Conservation (phyloP, 2,113 vertebrate genomes). For the Pardalotus punctatus region DNA sequence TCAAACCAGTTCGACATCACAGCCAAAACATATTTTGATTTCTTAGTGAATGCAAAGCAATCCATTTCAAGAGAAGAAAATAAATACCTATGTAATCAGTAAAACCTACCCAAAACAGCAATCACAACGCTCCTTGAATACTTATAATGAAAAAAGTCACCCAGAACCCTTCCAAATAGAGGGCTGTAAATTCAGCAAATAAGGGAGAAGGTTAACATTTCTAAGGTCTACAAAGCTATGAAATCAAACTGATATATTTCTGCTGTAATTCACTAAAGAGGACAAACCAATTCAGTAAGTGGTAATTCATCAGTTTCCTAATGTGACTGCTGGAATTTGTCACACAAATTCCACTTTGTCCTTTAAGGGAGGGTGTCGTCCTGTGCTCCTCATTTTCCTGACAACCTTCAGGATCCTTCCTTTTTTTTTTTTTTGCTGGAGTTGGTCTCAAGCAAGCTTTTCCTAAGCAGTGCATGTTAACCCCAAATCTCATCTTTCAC, state of each 20-base stretch:
- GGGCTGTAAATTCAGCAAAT: not conserved
- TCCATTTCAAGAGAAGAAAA: not conserved
- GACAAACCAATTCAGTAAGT: constrained; percentile 45
- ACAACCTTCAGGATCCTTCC: not conserved
- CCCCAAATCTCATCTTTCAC: not conserved
- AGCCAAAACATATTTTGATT: constrained; percentile 21
- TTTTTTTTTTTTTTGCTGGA: not conserved
- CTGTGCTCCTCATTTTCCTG: not conserved
- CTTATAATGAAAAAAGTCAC: not conserved
- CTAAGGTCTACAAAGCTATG: not conserved
- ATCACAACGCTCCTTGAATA: not conserved
- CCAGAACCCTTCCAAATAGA: not conserved
- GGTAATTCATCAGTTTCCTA: constrained; percentile 27
- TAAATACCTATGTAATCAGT: not conserved
- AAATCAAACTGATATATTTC: constrained; percentile 10
- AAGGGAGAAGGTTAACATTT: not conserved
- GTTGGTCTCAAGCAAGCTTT: not conserved
- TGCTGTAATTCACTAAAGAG: constrained; percentile 7
- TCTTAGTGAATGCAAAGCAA: not conserved
- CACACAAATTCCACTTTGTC: not conserved
- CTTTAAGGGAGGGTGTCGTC: not conserved
- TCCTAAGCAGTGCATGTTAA: not conserved
- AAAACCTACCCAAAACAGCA: not conserved
- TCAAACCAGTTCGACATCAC: not conserved
- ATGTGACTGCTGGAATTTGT: not conserved